phyloP scores from a whole-genome alignment of 1,140 invertebrate species.

The Protaetia brevitarsis region DNA sequence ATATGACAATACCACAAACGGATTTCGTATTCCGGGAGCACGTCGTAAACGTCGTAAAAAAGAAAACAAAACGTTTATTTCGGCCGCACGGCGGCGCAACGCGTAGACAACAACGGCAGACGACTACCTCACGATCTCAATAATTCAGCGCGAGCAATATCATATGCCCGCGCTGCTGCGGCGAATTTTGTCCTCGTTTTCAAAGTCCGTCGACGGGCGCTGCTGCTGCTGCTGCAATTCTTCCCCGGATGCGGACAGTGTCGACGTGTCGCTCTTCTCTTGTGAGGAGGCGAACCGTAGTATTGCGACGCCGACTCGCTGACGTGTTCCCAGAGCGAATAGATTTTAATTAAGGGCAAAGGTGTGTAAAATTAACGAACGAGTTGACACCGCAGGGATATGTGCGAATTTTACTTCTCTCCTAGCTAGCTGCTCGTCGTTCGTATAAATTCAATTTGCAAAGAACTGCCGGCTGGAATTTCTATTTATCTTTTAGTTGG shows the following conservation, averaged over 20 bases:
- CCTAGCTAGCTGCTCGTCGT: background rate
- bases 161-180: background rate
- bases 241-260: background rate
- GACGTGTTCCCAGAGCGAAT: background rate
- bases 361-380: conserved; percentile 7
- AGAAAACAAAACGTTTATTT: conserved; percentile 18
- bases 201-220: too few relatives aligned
- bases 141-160: conserved; percentile 11
- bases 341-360: conserved; percentile 1
- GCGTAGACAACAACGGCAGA: background rate
- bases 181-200: background rate
- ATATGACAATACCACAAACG: background rate
- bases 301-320: background rate
- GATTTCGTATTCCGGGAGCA: conserved; percentile 1
- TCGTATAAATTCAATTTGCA: background rate
- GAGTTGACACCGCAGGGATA: background rate
- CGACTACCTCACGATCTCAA: conserved; percentile 14
- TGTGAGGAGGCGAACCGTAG: background rate
- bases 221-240: background rate
- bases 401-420: background rate
- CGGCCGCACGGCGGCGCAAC: background rate
- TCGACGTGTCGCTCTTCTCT: background rate
- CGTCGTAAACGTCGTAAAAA: conserved; percentile 3
- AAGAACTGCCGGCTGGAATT: background rate
- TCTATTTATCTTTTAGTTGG: too few relatives aligned